A percentile compares a stretch with the other conserved stretches of the same genome.
Evolutionary conservation across 2,888 invertebrate species (phyloP).

Genomic region (Cristatella mucedo): DNA sequence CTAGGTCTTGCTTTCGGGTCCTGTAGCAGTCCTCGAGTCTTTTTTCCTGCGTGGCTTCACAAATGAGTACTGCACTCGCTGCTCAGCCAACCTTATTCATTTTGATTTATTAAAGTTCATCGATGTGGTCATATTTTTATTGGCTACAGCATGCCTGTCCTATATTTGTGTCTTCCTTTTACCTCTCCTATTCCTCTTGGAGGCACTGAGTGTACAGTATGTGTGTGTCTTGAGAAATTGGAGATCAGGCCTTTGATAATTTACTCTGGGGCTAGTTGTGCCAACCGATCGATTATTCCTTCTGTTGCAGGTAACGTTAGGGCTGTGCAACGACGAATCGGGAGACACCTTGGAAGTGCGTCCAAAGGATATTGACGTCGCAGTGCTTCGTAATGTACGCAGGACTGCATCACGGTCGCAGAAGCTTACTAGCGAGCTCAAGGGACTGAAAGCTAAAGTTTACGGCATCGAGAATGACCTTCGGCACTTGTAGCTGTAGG

Average conservation of each 20-base stretch:
- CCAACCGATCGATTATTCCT: conserved; percentile 3
- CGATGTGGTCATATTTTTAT: too few species aligned
- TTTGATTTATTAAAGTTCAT: too few species aligned
- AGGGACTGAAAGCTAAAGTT: conserved; percentile 35
- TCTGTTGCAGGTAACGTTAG: conserved; percentile 27
- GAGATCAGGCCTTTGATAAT: neutral
- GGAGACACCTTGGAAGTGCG: conserved; percentile 20
- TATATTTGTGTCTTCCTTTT: too few species aligned
- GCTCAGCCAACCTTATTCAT: too few species aligned
- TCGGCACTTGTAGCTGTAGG: conserved; percentile 29
- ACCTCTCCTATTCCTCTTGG: too few species aligned
- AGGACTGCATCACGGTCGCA: conserved; percentile 32
- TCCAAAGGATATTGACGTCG: conserved; percentile 35
- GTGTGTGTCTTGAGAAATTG: too few species aligned
- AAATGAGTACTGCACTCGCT: too few species aligned
- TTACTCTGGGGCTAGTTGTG: neutral
- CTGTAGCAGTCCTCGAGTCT: too few species aligned
- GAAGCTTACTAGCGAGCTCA: conserved; percentile 32
- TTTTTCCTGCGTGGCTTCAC: too few species aligned
- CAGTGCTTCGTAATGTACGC: conserved; percentile 32
- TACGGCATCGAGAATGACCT: conserved; percentile 37
- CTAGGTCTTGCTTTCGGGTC: too few species aligned
- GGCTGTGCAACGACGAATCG: conserved; percentile 24
- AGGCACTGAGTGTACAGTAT: too few species aligned
- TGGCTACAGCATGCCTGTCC: too few species aligned